Evolutionary conservation across 2,113 vertebrate genomes (phyloP).

Genomic region (Mormoops blainvillei): DNA sequence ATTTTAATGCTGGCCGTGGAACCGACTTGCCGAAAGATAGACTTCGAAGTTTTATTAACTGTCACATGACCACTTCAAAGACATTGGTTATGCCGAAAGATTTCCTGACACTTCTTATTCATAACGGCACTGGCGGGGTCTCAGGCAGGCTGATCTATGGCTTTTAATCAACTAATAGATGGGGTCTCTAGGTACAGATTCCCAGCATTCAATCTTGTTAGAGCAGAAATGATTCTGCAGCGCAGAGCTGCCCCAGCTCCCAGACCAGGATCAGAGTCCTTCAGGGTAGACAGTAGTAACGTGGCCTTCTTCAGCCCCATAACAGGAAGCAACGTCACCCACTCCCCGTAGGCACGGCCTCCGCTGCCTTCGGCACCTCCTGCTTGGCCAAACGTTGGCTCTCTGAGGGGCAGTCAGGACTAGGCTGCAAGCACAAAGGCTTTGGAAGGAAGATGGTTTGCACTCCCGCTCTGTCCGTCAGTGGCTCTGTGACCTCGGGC

Average conservation of each 20-base stretch:
- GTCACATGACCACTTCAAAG: constrained; percentile 76
- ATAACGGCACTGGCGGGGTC: constrained; percentile 74
- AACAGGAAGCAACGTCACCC: background rate
- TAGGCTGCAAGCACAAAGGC: background rate
- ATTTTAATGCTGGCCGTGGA: constrained; percentile 61
- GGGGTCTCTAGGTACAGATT: constrained; percentile 62
- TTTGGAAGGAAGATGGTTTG: background rate
- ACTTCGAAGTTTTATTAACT: constrained; percentile 78
- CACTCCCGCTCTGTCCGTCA: background rate
- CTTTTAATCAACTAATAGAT: constrained; percentile 83
- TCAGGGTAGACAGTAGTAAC: background rate
- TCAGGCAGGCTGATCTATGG: constrained; percentile 75
- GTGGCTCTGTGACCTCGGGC: background rate
- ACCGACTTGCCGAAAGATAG: constrained; percentile 47
- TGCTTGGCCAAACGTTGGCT: background rate
- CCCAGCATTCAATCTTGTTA: constrained; percentile 57
- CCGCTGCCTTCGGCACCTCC: background rate
- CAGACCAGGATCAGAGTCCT: constrained; percentile 27
- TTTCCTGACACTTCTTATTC: constrained; percentile 76
- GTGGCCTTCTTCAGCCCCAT: background rate
- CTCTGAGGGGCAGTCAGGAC: background rate
- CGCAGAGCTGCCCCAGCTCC: constrained; percentile 36
- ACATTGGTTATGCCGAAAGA: constrained; percentile 64
- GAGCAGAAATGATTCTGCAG: constrained; percentile 63
- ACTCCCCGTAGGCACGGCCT: background rate